Evolutionary conservation across 1,140 invertebrate genomes (phyloP).

Genomic region (Heliconius himera): DNA sequence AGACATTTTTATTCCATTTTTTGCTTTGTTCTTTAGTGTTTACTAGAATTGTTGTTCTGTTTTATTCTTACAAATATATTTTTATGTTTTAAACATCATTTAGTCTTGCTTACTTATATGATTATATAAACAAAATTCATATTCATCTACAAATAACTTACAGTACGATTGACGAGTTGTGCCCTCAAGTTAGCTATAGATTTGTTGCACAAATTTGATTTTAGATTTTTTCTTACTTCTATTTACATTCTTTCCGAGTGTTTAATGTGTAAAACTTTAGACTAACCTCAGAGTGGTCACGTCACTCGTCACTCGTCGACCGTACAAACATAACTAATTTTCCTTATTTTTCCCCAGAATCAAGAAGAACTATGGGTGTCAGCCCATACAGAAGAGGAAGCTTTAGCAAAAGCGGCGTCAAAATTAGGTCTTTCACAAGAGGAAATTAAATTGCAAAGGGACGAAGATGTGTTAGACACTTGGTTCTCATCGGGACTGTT

Average conservation of each 20-base stretch:
- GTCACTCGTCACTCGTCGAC: no score
- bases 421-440: conserved; percentile 88
- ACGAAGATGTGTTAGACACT: conserved; percentile 99
- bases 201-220: no score
- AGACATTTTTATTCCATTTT: not conserved
- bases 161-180: no score
- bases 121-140: no score
- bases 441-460: conserved; percentile 89
- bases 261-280: no score
- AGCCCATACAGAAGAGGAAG: conserved; percentile 92
- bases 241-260: no score
- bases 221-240: not conserved
- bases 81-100: no score
- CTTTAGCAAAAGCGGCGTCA: conserved; percentile 89
- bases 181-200: no score
- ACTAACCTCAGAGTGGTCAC: no score
- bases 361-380: conserved; percentile 94
- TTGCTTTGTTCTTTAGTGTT: not conserved
- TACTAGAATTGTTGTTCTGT: not conserved
- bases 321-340: not conserved
- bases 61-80: not conserved
- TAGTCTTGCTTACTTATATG: no score
- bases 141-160: no score
- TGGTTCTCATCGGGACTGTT: conserved; percentile 99
- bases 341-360: conserved; percentile 29